Base-by-base conservation (phyloP, 2,797 vertebrate genomes). In the Squalus acanthias region DNA sequence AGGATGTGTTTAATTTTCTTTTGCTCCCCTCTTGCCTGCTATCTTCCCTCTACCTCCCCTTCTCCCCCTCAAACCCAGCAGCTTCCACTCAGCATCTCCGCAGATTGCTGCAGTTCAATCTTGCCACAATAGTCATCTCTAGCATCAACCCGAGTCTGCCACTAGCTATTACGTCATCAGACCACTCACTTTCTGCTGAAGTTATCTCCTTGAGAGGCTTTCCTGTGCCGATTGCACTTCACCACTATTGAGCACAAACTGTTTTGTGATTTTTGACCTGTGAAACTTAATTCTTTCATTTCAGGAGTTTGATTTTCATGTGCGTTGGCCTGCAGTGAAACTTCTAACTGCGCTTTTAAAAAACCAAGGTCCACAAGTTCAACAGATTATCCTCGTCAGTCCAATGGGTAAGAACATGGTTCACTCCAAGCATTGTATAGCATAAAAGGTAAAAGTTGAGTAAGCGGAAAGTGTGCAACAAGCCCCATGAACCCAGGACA, bases 281-380 rank as follows among this genome's bases (percentile, higher is more conserved):
- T 93, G 6, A 92, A 69, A 93, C 6, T n/a, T 13, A 93, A 46
- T 69, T 92, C 29, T 22, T 0, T 89, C 20, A 60, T 96, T 96
- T 57, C 96, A 99, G 99, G 99, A 99, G 95, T 99, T 99, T 98
- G 99, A 99, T 97, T 99, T 99, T 97, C 99, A 99, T 3, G 99
- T 99, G 0, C 99, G 99, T 0, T 99, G 99, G 99, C 99, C 99
- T 1, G 98, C 98, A 26, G 99, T 99, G 96, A 99, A 99, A 97
- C 98, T 99, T 22, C 98, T 99, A 93, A 99, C 99, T 0, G 98
- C 98, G 57, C 98, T 99, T 9, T 97, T 99, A 96, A 99, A 99
- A 97, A 99, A 98, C 96, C 98, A 99, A 96, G 98, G 99, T 26
- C 97, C 98, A 96, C 99, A 99, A 96, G 97, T 99, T 96, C 99